Evolutionary conservation across 2,888 invertebrate genomes (phyloP), one percentile per base, ranked within the genome.

Genomic region (Drosophila melanosoma): DNA sequence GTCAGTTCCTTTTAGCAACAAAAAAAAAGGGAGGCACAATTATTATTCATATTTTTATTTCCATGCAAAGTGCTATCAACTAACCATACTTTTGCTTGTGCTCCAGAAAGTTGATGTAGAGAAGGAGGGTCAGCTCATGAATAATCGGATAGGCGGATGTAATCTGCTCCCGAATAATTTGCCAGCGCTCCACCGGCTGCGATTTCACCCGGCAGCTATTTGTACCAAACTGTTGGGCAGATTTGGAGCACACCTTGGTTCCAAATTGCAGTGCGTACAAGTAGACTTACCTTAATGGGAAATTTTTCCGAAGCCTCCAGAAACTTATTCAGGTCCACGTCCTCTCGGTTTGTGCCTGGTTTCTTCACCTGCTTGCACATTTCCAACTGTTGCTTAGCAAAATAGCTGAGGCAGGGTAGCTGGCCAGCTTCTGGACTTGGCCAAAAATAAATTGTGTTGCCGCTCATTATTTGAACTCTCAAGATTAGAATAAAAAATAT

Each of bases 101-200:
- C 69, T 95, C 94, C 58, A 96, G 92, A 91, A 96, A 96, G 70
- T 94, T 94, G 1, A 95, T 94, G 90, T 95, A 95, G 3, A 96
- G 91, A 0, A 94, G 91, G 0, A 96, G 78, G 8, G 95, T 95
- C 49, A 95, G 93, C 85, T 96, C 96, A 81, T 96, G 96, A 66
- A 96, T 93, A 2, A 96, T 81, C 0, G 96, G 96, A 90, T 96
- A 96, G 0, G 95, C 95, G 0, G 96, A 95, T 0, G 93, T 93
- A 29, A 92, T 90, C 70, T 93, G 93, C 48, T 91, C 38, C 45
- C 82, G 75, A 42, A 93, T 93, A 4, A 62, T 12, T 1, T 67
- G 42, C 62, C 81, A 62, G 7, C 93, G 90, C 23, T 81, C 76
- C 54, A 60, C 63, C 3, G 92, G 92, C 42, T 93, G 93, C 2